These are phyloP conservation scores for Amphilophus citrinellus DNA, from an alignment of 2,113 vertebrate genomes.

Conservation along the genomic window DNA sequence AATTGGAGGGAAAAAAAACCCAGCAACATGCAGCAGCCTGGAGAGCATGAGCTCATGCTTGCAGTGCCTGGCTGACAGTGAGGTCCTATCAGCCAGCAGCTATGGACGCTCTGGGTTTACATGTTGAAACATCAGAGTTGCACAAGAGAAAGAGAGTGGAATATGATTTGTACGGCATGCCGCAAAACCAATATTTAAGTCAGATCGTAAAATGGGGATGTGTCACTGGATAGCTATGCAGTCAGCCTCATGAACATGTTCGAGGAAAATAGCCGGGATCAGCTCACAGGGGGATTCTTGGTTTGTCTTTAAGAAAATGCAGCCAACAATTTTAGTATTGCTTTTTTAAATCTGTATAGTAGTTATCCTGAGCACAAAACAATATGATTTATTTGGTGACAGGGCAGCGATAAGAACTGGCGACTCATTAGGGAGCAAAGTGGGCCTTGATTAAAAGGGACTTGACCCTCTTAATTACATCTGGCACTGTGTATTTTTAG, in stretches of 20 bases:
- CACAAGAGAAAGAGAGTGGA: conserved; percentile 42
- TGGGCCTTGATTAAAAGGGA: neutral
- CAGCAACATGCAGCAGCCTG: conserved; percentile 38
- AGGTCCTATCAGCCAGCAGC: conserved; percentile 9
- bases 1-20: neutral
- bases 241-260: neutral
- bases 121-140: conserved; percentile 40
- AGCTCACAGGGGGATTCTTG: conserved; percentile 2
- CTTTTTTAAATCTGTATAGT: neutral
- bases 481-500: conserved; percentile 38
- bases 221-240: conserved; percentile 45
- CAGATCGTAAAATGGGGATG: conserved; percentile 25
- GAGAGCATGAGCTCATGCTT: conserved; percentile 61
- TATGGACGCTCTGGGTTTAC: conserved; percentile 11
- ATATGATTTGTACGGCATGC: conserved; percentile 51
- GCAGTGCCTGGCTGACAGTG: neutral
- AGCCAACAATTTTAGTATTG: too few species aligned
- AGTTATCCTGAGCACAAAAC: neutral
- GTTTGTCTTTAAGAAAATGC: neutral
- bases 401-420: neutral
- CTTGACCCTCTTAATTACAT: neutral
- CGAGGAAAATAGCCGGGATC: conserved; percentile 10
- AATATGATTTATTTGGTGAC: neutral
- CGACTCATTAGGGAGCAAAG: neutral
- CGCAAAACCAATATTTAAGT: conserved; percentile 45